Percentiles rank a stretch among this genome's conserved stretches.
phyloP scores from a whole-genome alignment of 2,113 vertebrate genomes.

The Actinemys pallida region DNA sequence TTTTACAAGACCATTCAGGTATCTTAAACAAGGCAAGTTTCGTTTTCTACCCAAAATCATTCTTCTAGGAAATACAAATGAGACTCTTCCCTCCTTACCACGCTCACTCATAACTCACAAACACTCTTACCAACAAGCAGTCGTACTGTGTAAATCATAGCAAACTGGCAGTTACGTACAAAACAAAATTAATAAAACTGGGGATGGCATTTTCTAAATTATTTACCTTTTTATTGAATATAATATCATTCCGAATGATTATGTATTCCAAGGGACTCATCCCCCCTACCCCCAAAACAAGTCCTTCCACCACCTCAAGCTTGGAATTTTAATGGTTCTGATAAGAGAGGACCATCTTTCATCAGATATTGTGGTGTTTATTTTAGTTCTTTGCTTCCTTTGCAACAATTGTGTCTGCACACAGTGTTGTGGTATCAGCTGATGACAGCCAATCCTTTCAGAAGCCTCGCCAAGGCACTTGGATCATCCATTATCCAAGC shows the following conservation, averaged over 20 bases:
- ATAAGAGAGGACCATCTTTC: conserved; percentile 59
- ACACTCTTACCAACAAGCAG: conserved; percentile 23
- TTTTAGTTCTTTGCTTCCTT: conserved; percentile 64
- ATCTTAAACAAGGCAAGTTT: conserved; percentile 36
- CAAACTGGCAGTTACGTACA: neutral
- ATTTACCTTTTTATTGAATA: conserved; percentile 24
- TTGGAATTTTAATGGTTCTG: conserved; percentile 72
- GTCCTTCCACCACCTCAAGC: conserved; percentile 8
- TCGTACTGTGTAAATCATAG: conserved; percentile 21
- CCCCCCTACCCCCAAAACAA: neutral
- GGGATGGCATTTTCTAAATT: neutral
- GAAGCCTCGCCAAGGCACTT: conserved; percentile 58
- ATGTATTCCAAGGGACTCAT: conserved; percentile 52
- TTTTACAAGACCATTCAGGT: conserved; percentile 47
- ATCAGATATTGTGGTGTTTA: conserved; percentile 64
- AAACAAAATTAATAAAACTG: conserved; percentile 34
- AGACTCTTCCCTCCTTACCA: neutral
- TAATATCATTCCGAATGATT: conserved; percentile 21
- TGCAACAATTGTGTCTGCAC: conserved; percentile 12
- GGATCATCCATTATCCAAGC: neutral
- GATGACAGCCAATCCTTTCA: conserved; percentile 68
- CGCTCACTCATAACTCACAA: neutral
- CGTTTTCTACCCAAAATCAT: conserved; percentile 10
- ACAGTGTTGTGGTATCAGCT: conserved; percentile 25
- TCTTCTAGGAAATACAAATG: conserved; percentile 39